Conservation (phyloP, 2,797 vertebrate species). For the Poeciliopsis infans region DNA sequence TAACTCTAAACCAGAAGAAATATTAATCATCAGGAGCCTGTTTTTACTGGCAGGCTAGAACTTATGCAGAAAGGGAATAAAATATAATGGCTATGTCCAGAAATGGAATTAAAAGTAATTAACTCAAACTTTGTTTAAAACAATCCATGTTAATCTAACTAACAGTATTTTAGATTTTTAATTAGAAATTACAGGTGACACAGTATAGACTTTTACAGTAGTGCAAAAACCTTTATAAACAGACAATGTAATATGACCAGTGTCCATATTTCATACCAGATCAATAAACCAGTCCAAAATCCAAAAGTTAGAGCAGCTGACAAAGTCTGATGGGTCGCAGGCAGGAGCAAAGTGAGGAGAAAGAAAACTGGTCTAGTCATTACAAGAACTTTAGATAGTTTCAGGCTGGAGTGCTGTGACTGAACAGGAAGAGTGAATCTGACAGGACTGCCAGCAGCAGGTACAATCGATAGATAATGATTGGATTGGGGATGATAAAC, state of each 20-base stretch:
- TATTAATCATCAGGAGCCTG: background rate
- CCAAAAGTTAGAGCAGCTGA: background rate
- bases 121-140: background rate
- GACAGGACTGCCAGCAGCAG: background rate
- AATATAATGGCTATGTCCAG: too few species aligned
- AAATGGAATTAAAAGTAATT: background rate
- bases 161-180: background rate
- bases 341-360: background rate
- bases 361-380: background rate
- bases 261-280: background rate
- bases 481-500: background rate
- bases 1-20: background rate
- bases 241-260: background rate
- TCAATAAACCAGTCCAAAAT: background rate
- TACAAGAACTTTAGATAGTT: background rate
- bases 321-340: background rate
- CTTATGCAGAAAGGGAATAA: background rate
- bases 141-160: background rate
- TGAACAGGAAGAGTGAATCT: background rate
- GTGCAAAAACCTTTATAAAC: background rate
- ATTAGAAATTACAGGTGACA: background rate
- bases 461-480: background rate
- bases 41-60: background rate
- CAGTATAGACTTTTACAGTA: background rate
- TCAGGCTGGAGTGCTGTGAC: background rate